Conservation (phyloP, 2,888 invertebrate species). For the Andrena bucephala region DNA sequence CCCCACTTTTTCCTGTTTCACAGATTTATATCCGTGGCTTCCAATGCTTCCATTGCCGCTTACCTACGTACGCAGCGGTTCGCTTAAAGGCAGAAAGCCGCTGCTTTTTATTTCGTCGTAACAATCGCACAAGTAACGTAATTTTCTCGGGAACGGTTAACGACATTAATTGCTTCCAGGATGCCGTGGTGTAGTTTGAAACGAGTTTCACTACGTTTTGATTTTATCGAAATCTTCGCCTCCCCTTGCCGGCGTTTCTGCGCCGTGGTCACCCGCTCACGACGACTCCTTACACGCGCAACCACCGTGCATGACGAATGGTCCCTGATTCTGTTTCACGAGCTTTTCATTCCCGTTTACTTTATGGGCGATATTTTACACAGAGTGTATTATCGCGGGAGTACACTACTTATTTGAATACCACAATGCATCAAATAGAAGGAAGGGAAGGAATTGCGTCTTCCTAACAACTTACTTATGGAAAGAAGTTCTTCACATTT, state of each 20-base stretch:
- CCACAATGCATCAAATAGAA: background rate
- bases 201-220: constrained; percentile 27
- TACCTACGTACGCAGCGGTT: background rate
- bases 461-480: background rate
- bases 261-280: constrained; percentile 34
- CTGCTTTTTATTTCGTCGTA: background rate
- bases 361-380: constrained; percentile 19
- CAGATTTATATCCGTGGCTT: background rate
- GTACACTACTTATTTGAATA: constrained; percentile 18
- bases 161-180: constrained; percentile 41
- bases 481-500: too few relatives aligned
- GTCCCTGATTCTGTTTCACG: constrained; percentile 37
- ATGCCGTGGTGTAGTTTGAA: constrained; percentile 25
- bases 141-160: constrained; percentile 36
- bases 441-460: background rate
- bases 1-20: too few relatives aligned
- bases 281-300: constrained; percentile 48
- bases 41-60: background rate
- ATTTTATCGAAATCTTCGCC: constrained; percentile 52
- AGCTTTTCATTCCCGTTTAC: constrained; percentile 28
- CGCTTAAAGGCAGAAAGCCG: background rate
- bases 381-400: background rate
- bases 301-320: constrained; percentile 50
- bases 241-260: constrained; percentile 30
- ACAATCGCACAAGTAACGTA: constrained; percentile 5